phyloP scores from a whole-genome alignment of 2,797 vertebrate species.

The Mycteria americana region DNA sequence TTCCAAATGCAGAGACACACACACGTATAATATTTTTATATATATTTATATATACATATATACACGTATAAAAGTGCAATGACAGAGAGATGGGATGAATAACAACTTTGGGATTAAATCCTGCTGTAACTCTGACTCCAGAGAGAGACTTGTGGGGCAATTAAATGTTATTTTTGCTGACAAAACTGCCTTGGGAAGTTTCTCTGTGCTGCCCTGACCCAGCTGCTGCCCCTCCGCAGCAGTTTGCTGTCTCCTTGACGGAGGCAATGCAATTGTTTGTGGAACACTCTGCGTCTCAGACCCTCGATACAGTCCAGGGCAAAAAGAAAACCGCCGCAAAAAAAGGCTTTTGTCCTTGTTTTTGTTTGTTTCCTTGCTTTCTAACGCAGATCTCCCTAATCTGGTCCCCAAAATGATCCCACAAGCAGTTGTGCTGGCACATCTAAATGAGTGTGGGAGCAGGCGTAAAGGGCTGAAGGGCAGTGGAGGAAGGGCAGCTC shows the following conservation, averaged over 20 bases:
- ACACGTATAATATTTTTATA: neutral
- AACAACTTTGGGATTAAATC: neutral
- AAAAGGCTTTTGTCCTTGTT: conserved; percentile 1
- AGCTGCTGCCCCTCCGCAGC: neutral
- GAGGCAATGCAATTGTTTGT: neutral
- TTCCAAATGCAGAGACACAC: neutral
- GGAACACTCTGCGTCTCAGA: neutral
- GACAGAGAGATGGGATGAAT: neutral
- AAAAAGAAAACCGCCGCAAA: neutral
- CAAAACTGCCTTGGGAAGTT: conserved; percentile 12
- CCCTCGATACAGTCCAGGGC: neutral
- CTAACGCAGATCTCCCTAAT: neutral
- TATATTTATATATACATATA: neutral
- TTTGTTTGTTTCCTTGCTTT: neutral
- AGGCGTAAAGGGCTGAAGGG: neutral
- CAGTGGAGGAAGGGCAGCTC: neutral
- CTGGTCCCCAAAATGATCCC: neutral
- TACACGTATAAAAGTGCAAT: neutral
- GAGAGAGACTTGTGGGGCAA: neutral
- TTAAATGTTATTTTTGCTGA: neutral
- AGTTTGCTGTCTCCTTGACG: neutral
- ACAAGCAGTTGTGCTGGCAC: neutral
- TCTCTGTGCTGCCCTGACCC: neutral
- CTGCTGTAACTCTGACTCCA: neutral
- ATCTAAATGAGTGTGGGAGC: neutral